Conservation (phyloP, 2,888 invertebrate species). For the Agonopterix heracliana region DNA sequence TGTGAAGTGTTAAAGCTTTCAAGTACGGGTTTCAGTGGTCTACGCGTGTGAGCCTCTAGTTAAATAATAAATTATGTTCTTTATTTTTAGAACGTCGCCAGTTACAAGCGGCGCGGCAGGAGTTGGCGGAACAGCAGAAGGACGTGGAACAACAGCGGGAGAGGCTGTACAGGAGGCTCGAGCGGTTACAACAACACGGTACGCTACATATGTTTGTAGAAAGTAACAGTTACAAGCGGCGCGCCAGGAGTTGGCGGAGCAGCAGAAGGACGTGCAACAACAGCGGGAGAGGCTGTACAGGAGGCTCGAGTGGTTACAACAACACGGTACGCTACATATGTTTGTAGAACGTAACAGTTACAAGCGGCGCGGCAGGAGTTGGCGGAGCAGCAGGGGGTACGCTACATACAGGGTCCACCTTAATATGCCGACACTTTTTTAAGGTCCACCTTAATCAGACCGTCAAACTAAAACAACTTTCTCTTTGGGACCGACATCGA, state of each 20-base stretch:
- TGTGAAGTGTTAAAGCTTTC: no score
- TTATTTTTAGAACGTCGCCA: conserved; percentile 39
- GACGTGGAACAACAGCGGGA: conserved; percentile 95
- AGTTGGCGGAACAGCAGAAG: conserved; percentile 83
- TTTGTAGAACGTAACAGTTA: conserved; percentile 51
- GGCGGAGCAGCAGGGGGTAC: conserved; percentile 84
- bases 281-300: conserved; percentile 94
- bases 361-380: conserved; percentile 82
- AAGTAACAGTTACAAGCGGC: conserved; percentile 82
- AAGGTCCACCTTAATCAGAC: no score
- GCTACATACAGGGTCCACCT: no score
- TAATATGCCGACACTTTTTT: no score
- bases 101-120: conserved; percentile 81
- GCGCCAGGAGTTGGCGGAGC: conserved; percentile 83
- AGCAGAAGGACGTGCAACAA: conserved; percentile 88
- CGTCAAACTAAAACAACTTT: no score
- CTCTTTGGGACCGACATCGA: no score
- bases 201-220: no score
- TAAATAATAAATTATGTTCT: no score
- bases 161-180: conserved; percentile 90
- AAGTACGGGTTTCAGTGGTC: no score
- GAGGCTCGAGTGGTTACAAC: conserved; percentile 86
- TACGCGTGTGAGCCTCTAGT: no score
- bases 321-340: no score
- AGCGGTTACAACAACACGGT: conserved; percentile 79